Evolutionary conservation across 30 jellyfish, hydroid and myxozoan species (phyloP).

Genomic region (Clytia hemisphaerica): DNA sequence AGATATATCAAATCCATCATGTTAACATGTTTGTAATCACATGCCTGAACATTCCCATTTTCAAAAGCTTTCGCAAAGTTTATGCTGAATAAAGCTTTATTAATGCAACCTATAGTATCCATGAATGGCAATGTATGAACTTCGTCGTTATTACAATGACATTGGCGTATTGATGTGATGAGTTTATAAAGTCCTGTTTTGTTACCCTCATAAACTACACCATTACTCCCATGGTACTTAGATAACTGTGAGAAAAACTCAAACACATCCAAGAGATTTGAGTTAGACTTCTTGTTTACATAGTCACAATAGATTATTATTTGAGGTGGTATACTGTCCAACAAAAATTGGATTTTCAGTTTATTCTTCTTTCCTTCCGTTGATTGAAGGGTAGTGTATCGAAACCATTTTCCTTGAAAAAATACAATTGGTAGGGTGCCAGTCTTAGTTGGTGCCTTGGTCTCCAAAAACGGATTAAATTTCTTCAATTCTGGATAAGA

Average conservation of each 20-base stretch:
- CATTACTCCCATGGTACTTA: background rate
- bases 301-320: background rate
- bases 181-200: background rate
- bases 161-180: background rate
- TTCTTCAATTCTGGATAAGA: background rate
- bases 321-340: constrained; percentile 1
- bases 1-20: background rate
- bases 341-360: background rate
- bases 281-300: background rate
- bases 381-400: background rate
- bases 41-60: background rate
- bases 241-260: background rate
- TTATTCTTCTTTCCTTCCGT: background rate
- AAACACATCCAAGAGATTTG: background rate
- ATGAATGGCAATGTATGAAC: background rate
- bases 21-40: background rate
- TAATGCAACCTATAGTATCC: background rate
- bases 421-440: constrained; percentile 5
- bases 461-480: constrained; percentile 6
- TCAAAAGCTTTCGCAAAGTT: background rate
- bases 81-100: background rate
- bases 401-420: background rate
- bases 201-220: background rate
- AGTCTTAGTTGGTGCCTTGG: background rate
- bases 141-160: background rate